Percentiles rank a stretch among this genome's conserved stretches.
phyloP scores from a whole-genome alignment of 1,140 invertebrate species.

The Pinna nobilis region DNA sequence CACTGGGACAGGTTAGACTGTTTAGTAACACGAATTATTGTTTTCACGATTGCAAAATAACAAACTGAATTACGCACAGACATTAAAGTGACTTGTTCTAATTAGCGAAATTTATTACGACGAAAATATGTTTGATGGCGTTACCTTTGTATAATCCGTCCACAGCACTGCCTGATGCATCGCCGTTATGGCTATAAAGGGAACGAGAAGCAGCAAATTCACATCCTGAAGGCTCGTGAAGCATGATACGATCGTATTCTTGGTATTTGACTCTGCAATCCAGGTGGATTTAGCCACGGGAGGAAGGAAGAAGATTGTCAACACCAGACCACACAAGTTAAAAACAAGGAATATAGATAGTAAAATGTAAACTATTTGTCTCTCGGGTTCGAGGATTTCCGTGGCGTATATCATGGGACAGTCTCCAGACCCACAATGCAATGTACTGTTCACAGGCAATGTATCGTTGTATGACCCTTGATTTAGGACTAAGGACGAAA shows the following conservation, averaged over 20 bases:
- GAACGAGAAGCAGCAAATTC: background rate
- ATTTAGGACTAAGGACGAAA: slow-evolving; percentile 51
- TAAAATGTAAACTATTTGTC: slow-evolving; percentile 52
- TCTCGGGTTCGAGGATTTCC: slow-evolving; percentile 41
- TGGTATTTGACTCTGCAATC: background rate
- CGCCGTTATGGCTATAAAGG: background rate
- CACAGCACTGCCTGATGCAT: too few species aligned
- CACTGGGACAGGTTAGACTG: too few species aligned
- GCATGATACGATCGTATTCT: slow-evolving; percentile 8
- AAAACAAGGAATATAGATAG: slow-evolving; percentile 38
- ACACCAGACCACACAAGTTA: slow-evolving; percentile 27
- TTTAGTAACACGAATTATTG: too few species aligned
- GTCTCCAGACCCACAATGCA: slow-evolving; percentile 26
- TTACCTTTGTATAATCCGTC: too few species aligned
- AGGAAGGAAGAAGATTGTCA: background rate
- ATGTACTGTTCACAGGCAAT: background rate
- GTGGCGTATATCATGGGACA: slow-evolving; percentile 1
- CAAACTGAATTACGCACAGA: too few species aligned
- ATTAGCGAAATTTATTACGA: too few species aligned
- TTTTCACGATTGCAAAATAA: too few species aligned
- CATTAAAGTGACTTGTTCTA: too few species aligned
- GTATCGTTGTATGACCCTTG: background rate
- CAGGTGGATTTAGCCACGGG: background rate
- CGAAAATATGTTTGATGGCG: too few species aligned
- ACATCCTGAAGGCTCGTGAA: background rate